A percentile compares a stretch with the other conserved stretches of the same genome.
These are phyloP conservation scores for Andrena fulva DNA, from an alignment of 2,888 invertebrate genomes.

Conservation along the genomic window DNA sequence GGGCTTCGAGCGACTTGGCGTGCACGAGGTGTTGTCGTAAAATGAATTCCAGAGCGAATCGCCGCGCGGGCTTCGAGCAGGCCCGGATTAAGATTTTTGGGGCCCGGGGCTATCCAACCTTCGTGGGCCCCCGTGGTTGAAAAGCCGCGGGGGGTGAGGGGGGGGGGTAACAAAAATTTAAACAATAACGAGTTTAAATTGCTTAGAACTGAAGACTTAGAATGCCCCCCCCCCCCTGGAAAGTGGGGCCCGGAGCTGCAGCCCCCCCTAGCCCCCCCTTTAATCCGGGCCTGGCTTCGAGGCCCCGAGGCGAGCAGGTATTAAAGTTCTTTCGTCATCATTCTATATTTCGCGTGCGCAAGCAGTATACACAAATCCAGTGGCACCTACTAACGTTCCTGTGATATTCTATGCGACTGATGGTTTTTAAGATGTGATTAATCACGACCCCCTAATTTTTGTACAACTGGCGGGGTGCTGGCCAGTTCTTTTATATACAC, in stretches of 20 bases:
- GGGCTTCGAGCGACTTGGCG: neutral
- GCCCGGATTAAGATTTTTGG: too few species aligned
- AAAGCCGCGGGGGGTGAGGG: too few species aligned
- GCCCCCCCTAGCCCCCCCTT: too few species aligned
- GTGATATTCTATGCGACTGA: slow-evolving; percentile 65
- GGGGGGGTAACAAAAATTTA: too few species aligned
- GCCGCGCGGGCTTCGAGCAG: neutral
- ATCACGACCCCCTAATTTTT: slow-evolving; percentile 51
- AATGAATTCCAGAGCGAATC: neutral
- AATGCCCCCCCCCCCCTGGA: too few species aligned
- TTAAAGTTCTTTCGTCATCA: neutral
- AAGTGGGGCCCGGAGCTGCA: too few species aligned
- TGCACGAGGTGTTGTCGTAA: neutral
- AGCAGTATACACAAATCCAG: slow-evolving; percentile 36
- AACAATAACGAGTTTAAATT: too few species aligned
- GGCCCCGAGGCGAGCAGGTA: neutral
- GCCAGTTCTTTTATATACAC: slow-evolving; percentile 48
- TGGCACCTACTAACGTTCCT: slow-evolving; percentile 66
- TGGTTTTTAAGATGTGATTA: slow-evolving; percentile 54
- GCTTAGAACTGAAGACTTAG: too few species aligned
- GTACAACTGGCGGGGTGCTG: slow-evolving; percentile 44
- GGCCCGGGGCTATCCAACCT: too few species aligned
- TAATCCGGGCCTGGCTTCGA: neutral
- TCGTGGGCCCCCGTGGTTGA: too few species aligned
- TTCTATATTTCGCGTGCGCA: slow-evolving; percentile 11